Percentiles rank a stretch among this genome's conserved stretches.
Conservation (phyloP, 2,113 vertebrate genomes). For the Grallaria varia region DNA sequence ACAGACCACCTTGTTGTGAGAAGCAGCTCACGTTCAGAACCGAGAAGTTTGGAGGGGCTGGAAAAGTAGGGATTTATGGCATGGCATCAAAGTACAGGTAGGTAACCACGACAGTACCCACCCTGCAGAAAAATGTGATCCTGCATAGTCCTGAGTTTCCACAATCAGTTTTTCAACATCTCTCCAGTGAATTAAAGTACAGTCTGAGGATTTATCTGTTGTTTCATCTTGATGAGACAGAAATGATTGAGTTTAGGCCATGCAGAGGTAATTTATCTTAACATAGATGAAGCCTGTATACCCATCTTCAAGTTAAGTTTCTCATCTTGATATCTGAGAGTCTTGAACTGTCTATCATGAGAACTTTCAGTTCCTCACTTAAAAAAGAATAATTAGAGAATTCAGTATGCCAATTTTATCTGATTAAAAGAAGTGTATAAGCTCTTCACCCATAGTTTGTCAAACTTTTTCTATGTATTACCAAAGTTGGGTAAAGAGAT, state of each 20-base stretch:
- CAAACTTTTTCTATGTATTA: background rate
- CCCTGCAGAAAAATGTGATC: constrained; percentile 6
- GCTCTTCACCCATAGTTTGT: background rate
- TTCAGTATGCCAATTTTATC: background rate
- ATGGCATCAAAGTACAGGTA: background rate
- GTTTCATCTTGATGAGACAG: constrained; percentile 2
- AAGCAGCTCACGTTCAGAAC: background rate
- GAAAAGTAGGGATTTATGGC: background rate
- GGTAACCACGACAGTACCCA: background rate
- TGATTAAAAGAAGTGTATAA: background rate
- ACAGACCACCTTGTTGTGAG: background rate
- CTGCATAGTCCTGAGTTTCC: background rate
- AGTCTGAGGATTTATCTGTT: background rate
- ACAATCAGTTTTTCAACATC: background rate
- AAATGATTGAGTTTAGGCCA: background rate
- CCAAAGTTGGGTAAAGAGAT: constrained; percentile 2
- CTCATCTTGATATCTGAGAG: background rate
- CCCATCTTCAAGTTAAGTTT: constrained; percentile 12
- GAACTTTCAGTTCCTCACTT: constrained; percentile 8
- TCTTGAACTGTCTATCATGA: background rate
- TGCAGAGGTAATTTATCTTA: background rate
- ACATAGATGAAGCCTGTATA: background rate
- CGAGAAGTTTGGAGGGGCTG: background rate
- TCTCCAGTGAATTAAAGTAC: background rate
- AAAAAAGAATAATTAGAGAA: background rate